A percentile compares a stretch with the other conserved stretches of the same genome.
These are phyloP conservation scores for Cetoscarus ocellatus DNA, from an alignment of 2,797 vertebrate genomes.

Conservation along the genomic window DNA sequence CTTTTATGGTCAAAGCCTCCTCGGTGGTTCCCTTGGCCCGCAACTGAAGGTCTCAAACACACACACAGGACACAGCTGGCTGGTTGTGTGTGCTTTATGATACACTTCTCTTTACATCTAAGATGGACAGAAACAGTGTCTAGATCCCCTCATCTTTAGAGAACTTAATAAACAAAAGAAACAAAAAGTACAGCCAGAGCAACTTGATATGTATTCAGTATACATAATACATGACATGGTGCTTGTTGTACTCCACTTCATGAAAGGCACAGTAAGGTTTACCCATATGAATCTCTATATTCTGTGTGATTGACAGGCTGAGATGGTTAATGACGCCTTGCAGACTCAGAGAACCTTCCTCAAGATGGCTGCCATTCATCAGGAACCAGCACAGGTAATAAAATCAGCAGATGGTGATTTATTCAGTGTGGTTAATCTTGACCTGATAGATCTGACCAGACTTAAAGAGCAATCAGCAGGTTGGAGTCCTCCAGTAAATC, in stretches of 20 bases:
- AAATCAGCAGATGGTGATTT: neutral
- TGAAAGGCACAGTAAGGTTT: conserved; percentile 1
- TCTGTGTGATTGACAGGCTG: conserved; percentile 85
- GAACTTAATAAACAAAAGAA: neutral
- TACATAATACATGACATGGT: neutral
- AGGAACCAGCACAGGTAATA: conserved; percentile 91
- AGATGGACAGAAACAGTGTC: conserved; percentile 29
- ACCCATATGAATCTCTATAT: conserved; percentile 17
- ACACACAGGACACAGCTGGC: conserved; percentile 64
- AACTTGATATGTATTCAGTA: neutral
- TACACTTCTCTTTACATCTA: conserved; percentile 1
- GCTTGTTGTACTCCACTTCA: neutral
- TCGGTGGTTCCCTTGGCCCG: conserved; percentile 74
- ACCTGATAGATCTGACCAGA: neutral
- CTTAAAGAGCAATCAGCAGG: neutral
- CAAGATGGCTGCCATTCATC: conserved; percentile 89
- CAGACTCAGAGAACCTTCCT: conserved; percentile 92
- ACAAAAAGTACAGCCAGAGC: neutral
- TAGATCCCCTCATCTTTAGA: neutral
- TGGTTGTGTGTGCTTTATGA: conserved; percentile 35
- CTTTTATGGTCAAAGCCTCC: conserved; percentile 82
- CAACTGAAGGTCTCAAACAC: conserved; percentile 63
- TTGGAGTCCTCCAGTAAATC: no score
- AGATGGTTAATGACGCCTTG: conserved; percentile 93
- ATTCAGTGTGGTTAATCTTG: neutral